A percentile compares a stretch with the other conserved stretches of the same genome.
Conservation (phyloP, 2,113 vertebrate species). For the Ochotona curzoniae region DNA sequence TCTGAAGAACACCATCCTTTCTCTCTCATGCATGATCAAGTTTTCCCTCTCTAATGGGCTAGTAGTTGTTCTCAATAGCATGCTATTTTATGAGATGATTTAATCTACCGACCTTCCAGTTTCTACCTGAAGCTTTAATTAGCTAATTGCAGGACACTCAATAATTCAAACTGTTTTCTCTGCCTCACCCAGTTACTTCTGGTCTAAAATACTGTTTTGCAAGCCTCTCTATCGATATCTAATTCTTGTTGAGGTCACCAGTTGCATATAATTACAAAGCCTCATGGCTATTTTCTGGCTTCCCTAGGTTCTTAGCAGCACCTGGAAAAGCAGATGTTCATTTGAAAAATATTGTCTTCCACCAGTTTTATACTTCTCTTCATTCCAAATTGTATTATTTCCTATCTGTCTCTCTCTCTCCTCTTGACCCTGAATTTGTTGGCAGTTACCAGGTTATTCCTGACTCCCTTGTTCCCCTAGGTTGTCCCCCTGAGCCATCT, state of each 20-base stretch:
- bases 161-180: neutral
- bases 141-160: neutral
- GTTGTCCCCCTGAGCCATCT: neutral
- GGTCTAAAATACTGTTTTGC: neutral
- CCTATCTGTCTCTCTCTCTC: neutral
- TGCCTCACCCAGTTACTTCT: neutral
- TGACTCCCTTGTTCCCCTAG: neutral
- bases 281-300: neutral
- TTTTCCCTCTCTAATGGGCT: neutral
- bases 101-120: accelerated
- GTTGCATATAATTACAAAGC: neutral
- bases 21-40: neutral
- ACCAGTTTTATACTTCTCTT: neutral
- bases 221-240: neutral
- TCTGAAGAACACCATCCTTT: neutral
- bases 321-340: neutral
- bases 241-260: neutral
- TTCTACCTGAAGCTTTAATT: neutral
- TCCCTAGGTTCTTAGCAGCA: neutral
- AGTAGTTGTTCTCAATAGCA: neutral
- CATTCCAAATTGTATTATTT: too few species aligned
- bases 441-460: neutral
- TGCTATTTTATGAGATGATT: accelerated
- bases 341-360: neutral
- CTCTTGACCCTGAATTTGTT: neutral